phyloP scores from a whole-genome alignment of 2,797 vertebrate species.

The Anas acuta region DNA sequence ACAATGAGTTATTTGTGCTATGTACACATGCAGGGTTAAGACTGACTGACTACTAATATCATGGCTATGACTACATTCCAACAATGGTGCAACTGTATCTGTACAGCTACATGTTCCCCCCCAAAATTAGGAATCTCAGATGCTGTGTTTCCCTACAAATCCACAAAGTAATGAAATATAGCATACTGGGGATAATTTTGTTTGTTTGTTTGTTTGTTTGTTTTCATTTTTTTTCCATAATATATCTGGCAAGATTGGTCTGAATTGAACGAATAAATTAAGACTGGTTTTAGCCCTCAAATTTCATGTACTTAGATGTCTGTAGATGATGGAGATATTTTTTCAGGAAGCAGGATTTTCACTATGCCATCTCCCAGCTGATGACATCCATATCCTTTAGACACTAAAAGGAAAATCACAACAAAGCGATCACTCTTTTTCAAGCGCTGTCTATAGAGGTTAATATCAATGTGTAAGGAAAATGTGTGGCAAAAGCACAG shows the following conservation, averaged over 20 bases:
- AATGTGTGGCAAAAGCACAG: neutral
- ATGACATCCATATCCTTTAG: neutral
- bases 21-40: neutral
- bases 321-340: conserved; percentile 22
- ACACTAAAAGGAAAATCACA: neutral
- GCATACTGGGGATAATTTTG: neutral
- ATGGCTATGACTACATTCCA: neutral
- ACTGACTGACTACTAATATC: neutral
- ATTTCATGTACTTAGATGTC: conserved; percentile 1
- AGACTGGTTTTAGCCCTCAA: conserved; percentile 18
- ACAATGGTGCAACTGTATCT: neutral
- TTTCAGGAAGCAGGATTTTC: conserved; percentile 5
- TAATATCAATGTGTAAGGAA: neutral
- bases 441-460: neutral
- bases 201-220: too few species aligned
- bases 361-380: neutral
- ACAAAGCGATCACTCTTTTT: neutral
- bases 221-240: neutral
- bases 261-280: conserved; percentile 42
- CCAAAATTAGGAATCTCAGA: neutral
- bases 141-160: neutral
- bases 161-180: conserved; percentile 1
- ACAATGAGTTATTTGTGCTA: neutral
- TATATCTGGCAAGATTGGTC: neutral
- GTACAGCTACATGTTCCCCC: neutral